Evolutionary conservation across 2,888 invertebrate genomes (phyloP), one percentile per base, ranked within the genome.

Genomic region (Chymomyza caudatula): DNA sequence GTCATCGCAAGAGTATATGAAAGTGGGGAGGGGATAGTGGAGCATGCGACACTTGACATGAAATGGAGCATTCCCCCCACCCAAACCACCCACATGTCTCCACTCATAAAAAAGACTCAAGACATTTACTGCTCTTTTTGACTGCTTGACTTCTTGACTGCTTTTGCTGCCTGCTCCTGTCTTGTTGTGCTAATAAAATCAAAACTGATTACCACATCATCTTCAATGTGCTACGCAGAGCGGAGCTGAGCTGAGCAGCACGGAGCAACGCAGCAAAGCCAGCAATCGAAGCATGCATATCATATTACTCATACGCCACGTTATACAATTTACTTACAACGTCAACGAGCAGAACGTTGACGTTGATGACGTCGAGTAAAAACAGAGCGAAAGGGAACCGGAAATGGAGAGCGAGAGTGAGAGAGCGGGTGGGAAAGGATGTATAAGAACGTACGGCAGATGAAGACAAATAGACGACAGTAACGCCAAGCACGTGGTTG

Each of bases 131-230:
- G 51, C 63, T 67, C 53, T 74, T 74, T 55, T 23, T 53, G 20
- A 11, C 29, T 37, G 29, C 29, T 37, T 37, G 29, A 37, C 29
- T 37, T 37, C 29, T 37, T 37, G 29, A 37, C 29, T 47, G 47
- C 47, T 47, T 47, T 47, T 49, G 58, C 51, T 62, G 23, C 44
- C 61, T 69, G 58, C 51, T 51, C 55, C 52, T 37, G 70, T 47
- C 69, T 71, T 62, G 57, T 64, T 69, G 74, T 51, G 53, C 85
- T 86, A 86, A 80, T 80, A 86, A 80, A 86, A 80, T 80, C 79
- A 80, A 86, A 80, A 85, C 79, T 80, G 87, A 80, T 80, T 80
- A 86, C 79, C 79, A 85, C 82, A 86, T 86, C 86, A 76, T 78
- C 74, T 76, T 86, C 69, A 78, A 68, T 67, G 65, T 67, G 85